These are phyloP conservation scores for Caenorhabditis inopinata DNA, from an alignment of 1,140 invertebrate genomes.

Conservation along the genomic window DNA sequence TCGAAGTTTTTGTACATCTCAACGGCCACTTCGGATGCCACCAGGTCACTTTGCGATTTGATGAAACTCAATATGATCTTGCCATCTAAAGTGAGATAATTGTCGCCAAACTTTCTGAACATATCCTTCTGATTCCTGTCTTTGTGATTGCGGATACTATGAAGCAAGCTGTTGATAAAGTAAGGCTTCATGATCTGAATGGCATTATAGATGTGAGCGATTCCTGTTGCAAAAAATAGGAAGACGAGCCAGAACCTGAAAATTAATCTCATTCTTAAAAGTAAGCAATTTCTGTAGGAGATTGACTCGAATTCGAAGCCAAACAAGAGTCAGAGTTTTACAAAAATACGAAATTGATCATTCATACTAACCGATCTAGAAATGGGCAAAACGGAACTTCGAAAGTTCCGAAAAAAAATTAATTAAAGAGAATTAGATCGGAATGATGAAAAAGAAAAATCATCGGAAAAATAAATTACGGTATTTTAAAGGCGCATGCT, in stretches of 20 bases:
- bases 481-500: too few relatives aligned
- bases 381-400: too few relatives aligned
- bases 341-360: background rate
- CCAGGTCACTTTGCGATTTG: constrained; percentile 11
- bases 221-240: background rate
- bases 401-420: too few relatives aligned
- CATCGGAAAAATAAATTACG: too few relatives aligned
- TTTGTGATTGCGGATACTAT: background rate
- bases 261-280: too few relatives aligned
- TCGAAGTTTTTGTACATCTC: background rate
- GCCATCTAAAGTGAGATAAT: background rate
- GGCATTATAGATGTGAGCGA: background rate
- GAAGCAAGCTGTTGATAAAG: background rate
- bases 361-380: too few relatives aligned
- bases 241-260: constrained; percentile 17
- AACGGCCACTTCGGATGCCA: background rate
- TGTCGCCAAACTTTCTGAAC: background rate
- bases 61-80: constrained; percentile 5
- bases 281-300: too few relatives aligned
- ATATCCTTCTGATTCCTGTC: background rate
- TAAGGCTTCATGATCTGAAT: background rate
- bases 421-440: too few relatives aligned
- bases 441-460: too few relatives aligned
- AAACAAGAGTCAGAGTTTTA: too few relatives aligned
- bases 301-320: too few relatives aligned